Percentiles rank a stretch among this genome's conserved stretches.
Conservation (phyloP, 2,888 invertebrate genomes). For the Resseliella maxima region DNA sequence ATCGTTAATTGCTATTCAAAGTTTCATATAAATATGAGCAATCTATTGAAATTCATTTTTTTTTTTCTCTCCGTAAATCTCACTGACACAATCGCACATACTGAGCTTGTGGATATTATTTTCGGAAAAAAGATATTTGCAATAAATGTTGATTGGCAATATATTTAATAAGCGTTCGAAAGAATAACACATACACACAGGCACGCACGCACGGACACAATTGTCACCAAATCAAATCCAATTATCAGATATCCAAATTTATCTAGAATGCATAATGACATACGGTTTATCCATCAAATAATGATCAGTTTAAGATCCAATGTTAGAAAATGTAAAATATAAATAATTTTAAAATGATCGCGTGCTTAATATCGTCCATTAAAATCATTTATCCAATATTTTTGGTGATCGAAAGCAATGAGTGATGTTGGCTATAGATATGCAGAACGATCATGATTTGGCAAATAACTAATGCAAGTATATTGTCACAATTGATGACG, state of each 20-base stretch:
- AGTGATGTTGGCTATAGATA: neutral
- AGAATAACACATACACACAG: too few species aligned
- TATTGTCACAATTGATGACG: conserved; percentile 33
- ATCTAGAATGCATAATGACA: neutral
- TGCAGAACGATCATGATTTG: neutral
- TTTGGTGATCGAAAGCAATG: neutral
- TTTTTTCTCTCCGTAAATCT: neutral
- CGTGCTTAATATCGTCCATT: neutral
- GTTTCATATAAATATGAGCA: neutral
- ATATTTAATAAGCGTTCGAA: too few species aligned
- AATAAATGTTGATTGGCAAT: too few species aligned
- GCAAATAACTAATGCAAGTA: neutral
- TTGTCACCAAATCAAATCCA: neutral
- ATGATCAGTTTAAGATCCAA: neutral
- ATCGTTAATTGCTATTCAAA: conserved; percentile 42
- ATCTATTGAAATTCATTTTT: conserved; percentile 12
- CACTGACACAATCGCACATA: conserved; percentile 4
- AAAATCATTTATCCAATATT: neutral
- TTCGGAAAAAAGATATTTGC: too few species aligned
- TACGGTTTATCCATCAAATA: neutral
- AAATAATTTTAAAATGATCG: neutral
- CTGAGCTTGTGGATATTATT: too few species aligned
- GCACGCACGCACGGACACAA: neutral
- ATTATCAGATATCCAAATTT: neutral
- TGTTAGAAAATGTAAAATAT: neutral